A percentile compares a stretch with the other conserved stretches of the same genome.
Evolutionary conservation across 64 coral and sea anemone species (phyloP).

Genomic region (Montipora foliosa): DNA sequence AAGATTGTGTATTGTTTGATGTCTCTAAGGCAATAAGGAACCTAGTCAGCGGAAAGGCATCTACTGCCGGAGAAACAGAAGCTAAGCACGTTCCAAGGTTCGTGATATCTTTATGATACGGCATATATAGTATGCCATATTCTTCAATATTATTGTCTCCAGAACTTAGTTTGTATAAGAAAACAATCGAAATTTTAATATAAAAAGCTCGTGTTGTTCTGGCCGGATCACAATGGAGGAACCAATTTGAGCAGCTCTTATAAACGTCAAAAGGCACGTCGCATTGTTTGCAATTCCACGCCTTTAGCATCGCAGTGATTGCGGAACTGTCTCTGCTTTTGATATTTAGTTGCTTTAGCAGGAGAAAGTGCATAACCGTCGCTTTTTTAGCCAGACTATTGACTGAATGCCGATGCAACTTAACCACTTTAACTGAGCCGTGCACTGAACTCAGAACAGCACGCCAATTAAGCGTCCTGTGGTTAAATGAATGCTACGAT

Average conservation of each 20-base stretch:
- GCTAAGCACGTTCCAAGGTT: background rate
- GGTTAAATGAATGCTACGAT: background rate
- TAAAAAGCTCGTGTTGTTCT: background rate
- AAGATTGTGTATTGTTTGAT: background rate
- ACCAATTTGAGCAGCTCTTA: background rate
- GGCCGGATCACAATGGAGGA: background rate
- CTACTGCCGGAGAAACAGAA: background rate
- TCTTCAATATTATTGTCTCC: background rate
- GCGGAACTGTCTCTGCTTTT: background rate
- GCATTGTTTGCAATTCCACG: background rate
- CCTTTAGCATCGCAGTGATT: background rate
- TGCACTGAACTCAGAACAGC: background rate
- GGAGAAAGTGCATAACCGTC: background rate
- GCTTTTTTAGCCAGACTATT: background rate
- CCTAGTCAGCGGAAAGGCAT: background rate
- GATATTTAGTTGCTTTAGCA: background rate
- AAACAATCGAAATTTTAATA: background rate
- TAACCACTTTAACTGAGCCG: background rate
- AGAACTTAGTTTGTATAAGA: background rate
- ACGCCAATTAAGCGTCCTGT: background rate
- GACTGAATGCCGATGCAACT: too few species aligned
- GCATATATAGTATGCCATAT: background rate
- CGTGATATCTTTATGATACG: background rate
- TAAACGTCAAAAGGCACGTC: background rate
- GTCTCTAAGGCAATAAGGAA: constrained; percentile 24